Evolutionary conservation across 2,113 vertebrate genomes (phyloP).

Genomic region (Martes martes): DNA sequence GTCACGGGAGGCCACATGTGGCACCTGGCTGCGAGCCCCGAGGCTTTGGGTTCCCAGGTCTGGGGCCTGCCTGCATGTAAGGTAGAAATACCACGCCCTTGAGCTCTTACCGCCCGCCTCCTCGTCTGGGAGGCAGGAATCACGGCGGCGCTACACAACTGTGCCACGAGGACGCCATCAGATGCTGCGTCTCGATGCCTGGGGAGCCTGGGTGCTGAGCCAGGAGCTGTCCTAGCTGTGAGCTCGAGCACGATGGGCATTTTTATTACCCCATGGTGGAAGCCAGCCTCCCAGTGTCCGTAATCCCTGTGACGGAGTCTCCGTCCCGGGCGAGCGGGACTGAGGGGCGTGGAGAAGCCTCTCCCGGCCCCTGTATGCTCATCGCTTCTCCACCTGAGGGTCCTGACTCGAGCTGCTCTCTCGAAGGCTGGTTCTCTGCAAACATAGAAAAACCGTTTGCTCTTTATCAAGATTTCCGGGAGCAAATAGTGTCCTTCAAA

Average conservation of each 20-base stretch:
- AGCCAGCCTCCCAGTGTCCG: neutral
- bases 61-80: accelerated
- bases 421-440: neutral
- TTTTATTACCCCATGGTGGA: accelerated
- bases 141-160: accelerated
- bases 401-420: neutral
- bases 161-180: accelerated
- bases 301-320: accelerated
- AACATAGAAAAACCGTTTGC: neutral
- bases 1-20: accelerated
- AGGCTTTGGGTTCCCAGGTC: neutral
- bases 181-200: accelerated
- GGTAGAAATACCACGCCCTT: no score
- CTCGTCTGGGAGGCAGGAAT: neutral
- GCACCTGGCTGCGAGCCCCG: neutral
- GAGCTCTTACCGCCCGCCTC: neutral
- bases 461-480: neutral
- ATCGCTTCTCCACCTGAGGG: accelerated
- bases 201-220: accelerated
- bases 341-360: accelerated
- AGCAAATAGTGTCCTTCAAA: neutral
- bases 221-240: accelerated
- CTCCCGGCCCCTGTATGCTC: accelerated
- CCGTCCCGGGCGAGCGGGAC: accelerated
- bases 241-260: no score